Evolutionary conservation across 2,888 invertebrate genomes (phyloP).

Genomic region (Cataglyphis cursor): DNA sequence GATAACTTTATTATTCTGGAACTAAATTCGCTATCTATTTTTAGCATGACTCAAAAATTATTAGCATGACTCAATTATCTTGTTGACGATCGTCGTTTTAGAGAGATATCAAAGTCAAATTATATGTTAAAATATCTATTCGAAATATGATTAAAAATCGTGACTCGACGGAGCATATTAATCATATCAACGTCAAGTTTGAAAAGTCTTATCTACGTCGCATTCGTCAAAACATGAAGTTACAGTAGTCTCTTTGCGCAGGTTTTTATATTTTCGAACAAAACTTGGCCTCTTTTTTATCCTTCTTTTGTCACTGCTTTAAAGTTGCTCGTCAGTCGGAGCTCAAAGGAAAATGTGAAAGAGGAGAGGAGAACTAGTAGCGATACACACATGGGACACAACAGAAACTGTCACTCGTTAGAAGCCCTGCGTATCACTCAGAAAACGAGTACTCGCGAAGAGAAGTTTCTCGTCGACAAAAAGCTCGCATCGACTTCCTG

Average conservation of each 20-base stretch:
- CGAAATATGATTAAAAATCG: background rate
- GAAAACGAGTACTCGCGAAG: conserved; percentile 55
- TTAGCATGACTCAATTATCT: conserved; percentile 27
- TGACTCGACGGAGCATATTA: background rate
- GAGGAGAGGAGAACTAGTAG: conserved; percentile 22
- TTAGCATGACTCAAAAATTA: too few relatives aligned
- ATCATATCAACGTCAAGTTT: background rate
- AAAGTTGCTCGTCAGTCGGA: conserved; percentile 36
- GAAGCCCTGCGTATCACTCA: conserved; percentile 43
- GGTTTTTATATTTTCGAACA: background rate
- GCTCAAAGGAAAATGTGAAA: conserved; percentile 44
- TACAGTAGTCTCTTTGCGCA: background rate
- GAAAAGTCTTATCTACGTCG: background rate
- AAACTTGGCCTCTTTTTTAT: conserved; percentile 15
- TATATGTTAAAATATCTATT: background rate
- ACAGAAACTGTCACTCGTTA: conserved; percentile 65
- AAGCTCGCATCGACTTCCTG: conserved; percentile 67
- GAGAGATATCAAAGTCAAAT: background rate
- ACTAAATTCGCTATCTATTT: background rate
- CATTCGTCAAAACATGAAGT: background rate
- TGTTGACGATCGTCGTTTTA: conserved; percentile 43
- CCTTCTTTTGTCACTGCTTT: conserved; percentile 21
- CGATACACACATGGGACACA: conserved; percentile 30
- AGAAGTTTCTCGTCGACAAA: conserved; percentile 54
- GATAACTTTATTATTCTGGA: conserved; percentile 9